A percentile compares a stretch with the other conserved stretches of the same genome.
Evolutionary conservation across 2,797 vertebrate genomes (phyloP).

Genomic region (Nasua narica): DNA sequence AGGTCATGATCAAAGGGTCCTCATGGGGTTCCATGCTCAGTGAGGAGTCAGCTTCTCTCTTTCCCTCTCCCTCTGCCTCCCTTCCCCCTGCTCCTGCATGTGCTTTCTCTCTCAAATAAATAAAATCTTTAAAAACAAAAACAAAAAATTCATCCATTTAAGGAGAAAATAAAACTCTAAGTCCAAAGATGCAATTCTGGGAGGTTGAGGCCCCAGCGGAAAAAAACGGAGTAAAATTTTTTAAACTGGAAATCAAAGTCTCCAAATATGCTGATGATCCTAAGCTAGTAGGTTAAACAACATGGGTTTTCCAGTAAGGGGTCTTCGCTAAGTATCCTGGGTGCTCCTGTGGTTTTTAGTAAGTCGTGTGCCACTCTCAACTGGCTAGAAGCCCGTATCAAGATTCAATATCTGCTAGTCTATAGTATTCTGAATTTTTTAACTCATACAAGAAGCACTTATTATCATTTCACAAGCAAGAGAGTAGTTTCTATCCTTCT

Average conservation of each 20-base stretch:
- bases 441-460: not conserved
- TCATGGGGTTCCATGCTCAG: not conserved
- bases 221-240: too few relatives aligned
- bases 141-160: not conserved
- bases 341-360: not conserved
- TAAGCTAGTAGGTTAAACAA: not conserved
- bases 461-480: not conserved
- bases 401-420: not conserved
- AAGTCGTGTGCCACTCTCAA: not conserved
- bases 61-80: not conserved
- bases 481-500: not conserved
- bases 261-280: not conserved
- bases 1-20: not conserved
- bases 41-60: not conserved
- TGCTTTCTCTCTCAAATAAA: not conserved
- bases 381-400: not conserved
- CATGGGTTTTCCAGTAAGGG: not conserved
- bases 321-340: not conserved
- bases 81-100: not conserved
- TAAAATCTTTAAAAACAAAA: not conserved
- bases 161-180: not conserved
- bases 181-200: not conserved
- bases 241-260: too few relatives aligned
- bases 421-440: not conserved
- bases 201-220: not conserved